These are phyloP conservation scores for Tenthredo notha DNA, from an alignment of 2,888 invertebrate species.

Conservation along the genomic window DNA sequence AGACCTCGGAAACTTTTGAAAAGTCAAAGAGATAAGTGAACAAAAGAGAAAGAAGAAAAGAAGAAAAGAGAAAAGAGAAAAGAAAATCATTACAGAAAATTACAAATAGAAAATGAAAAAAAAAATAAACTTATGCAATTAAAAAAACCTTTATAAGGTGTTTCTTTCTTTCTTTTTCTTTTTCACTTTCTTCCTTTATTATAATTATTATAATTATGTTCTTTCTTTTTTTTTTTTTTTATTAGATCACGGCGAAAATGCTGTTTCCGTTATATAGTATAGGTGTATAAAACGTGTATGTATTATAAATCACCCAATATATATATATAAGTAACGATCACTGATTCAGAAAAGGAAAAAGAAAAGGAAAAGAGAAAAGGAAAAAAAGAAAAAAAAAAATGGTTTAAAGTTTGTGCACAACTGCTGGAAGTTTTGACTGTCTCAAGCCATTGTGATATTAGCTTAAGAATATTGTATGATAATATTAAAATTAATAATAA, in stretches of 20 bases:
- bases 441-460: constrained; percentile 76
- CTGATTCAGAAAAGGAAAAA: neutral
- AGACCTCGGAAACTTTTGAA: neutral
- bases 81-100: neutral
- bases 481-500: constrained; percentile 56
- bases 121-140: neutral
- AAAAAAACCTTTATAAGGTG: neutral
- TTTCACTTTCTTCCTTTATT: neutral
- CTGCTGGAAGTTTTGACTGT: constrained; percentile 74
- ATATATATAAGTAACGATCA: neutral
- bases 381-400: neutral
- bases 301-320: neutral
- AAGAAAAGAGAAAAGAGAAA: neutral
- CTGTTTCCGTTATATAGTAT: constrained; percentile 12
- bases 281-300: neutral
- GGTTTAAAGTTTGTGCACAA: constrained; percentile 63
- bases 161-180: neutral
- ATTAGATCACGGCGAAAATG: constrained; percentile 20
- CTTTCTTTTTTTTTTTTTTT: neutral
- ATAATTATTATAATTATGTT: constrained; percentile 1
- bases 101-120: neutral
- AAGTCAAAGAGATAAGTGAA: neutral
- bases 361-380: neutral
- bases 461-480: constrained; percentile 66
- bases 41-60: no score